Evolutionary conservation across 2,888 invertebrate species (phyloP), one percentile per base, ranked within the genome.

Genomic region (Thereva nobilitata): DNA sequence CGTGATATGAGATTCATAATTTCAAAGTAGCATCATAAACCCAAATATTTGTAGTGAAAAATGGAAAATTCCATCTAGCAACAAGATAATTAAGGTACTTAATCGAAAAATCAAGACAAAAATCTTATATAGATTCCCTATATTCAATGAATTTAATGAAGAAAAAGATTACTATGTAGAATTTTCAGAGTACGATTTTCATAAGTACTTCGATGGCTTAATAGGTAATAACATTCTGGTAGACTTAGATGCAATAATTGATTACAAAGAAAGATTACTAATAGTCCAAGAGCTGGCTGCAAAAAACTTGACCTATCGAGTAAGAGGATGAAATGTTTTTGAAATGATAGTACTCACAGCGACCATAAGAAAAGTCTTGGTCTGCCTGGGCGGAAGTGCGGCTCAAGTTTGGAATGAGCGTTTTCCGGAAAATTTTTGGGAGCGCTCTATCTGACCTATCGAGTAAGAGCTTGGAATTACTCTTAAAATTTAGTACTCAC

Each of bases 171-270:
- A 47, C n/a, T 45, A 10, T 9, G 64, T 64, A 9, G 35, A 55
- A 34, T 64, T 64, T 54, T 54, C 23, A 44, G 44, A 68, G 40
- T 64, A 52, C 34, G 9, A 56, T 5, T 50, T 57, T 57, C 57
- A 50, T 42, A 12, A 66, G 8, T 10, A 41, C 9, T 66, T 66
- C 23, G 66, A 59, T 9, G 63, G 67, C 10, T 35, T 67, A 37
- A 63, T 67, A 40, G 67, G 63, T 10, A 67, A 63, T 40, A 63
- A 67, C 12, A 45, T 67, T 9, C 10, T 56, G 8, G 47, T 63
- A 3, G n/a, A 37, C 9, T 42, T 63, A 35, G 55, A 54, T 8
- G 47, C 41, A 6, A 35, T 38, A 1, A 47, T 57, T 5, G 40
- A 57, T 37, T 47, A 10, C 12, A 57, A 57, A 45, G 2, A 57